Evolutionary conservation across 1,140 invertebrate genomes (phyloP).

Genomic region (Platorchestia sp.): DNA sequence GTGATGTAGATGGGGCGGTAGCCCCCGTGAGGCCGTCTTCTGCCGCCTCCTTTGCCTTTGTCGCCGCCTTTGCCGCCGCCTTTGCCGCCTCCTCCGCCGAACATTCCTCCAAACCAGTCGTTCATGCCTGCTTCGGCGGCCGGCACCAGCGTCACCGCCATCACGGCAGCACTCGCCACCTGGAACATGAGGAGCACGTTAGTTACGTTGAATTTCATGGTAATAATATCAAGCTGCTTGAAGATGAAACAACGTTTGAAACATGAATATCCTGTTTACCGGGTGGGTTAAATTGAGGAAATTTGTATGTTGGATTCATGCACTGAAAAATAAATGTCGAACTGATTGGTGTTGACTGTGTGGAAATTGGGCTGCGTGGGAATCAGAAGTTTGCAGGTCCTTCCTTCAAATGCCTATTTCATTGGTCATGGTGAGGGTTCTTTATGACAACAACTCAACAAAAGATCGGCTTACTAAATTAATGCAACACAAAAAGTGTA

Average conservation of each 20-base stretch:
- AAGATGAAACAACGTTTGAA: background rate
- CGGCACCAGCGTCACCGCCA: background rate
- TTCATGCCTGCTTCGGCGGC: constrained; percentile 41
- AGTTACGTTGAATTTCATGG: background rate
- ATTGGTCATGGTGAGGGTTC: background rate
- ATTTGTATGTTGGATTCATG: background rate
- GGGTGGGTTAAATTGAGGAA: background rate
- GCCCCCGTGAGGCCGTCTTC: constrained; percentile 10
- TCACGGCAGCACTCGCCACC: constrained; percentile 50
- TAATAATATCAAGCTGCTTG: background rate
- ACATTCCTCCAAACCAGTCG: constrained; percentile 55
- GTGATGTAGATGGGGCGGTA: constrained; percentile 38
- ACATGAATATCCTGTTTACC: background rate
- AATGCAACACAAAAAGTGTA: too few relatives aligned
- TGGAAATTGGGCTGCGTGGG: background rate
- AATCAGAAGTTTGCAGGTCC: background rate
- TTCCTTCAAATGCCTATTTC: background rate
- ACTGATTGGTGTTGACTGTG: background rate
- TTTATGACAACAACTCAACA: too few relatives aligned
- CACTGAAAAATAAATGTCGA: background rate
- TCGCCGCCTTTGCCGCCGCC: background rate
- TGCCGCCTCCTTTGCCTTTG: background rate
- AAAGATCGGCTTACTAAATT: too few relatives aligned
- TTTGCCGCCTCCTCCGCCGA: constrained; percentile 49
- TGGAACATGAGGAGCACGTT: background rate